Base-by-base conservation (phyloP, 2,797 vertebrate genomes). In the Holocentrus rufus region DNA sequence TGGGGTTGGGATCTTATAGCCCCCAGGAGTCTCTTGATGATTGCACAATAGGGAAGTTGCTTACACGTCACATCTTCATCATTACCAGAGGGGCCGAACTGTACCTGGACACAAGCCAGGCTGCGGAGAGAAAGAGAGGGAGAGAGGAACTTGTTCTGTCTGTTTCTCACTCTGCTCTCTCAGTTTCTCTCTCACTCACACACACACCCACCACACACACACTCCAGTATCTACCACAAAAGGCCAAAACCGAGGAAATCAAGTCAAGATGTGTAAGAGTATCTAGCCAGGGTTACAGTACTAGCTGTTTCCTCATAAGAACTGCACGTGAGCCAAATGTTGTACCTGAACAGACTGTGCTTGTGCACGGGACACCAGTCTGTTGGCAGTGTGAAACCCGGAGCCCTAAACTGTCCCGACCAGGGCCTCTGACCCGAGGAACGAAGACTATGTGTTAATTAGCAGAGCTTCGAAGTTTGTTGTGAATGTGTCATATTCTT, bases 21-120 rank as follows among this genome's bases (percentile, higher is more conserved):
- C 85, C 90, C 83, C 67, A n/a, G 25, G 72, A 88, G 88, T 50
- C 74, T 82, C 80, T 18, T 61, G 34, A 46, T 39, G 82, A 79
- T 93, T 93, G 79, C 91, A 77, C 90, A 93, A 93, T 71, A 64
- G 77, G 69, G 70, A 86, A 87, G 87, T 79, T 76, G 79, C 74
- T 60, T 56, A 53, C 72, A 80, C 84, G 87, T 91, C 90, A 90
- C 76, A 80, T 65, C 74, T 77, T 63, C 83, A 80, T 83, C 82
- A 75, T 61, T 23, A 79, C 71, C 7, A 56, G 72, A 64, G 82
- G 57, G 90, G 90, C 77, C 69, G 86, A 84, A 82, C 84, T 72
- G 31, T 71, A 88, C 81, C 85, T 90, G 90, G 90, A 91, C 63
- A 66, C 34, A 9, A 49, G 88, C 90, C 89, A 91, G 75, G 13